A percentile compares a stretch with the other conserved stretches of the same genome.
Evolutionary conservation across 2,888 invertebrate genomes (phyloP).

Genomic region (Ormyrus rosae): DNA sequence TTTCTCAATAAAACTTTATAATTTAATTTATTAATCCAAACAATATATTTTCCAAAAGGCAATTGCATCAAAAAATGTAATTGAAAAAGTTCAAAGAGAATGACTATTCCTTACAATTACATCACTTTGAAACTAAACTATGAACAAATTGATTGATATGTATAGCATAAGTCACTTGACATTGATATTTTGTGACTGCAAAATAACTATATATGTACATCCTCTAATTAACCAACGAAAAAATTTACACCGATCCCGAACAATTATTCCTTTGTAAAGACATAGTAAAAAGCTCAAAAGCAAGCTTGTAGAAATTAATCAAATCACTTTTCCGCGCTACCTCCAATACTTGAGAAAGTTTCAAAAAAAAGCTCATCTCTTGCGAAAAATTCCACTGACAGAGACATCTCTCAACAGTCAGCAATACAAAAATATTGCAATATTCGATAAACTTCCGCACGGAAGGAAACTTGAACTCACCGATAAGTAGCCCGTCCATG

Average conservation of each 20-base stretch:
- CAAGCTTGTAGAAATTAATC: no score
- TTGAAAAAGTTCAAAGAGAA: background rate
- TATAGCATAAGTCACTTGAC: slow-evolving; percentile 17
- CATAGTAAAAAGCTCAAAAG: no score
- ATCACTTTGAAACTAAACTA: background rate
- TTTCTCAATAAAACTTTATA: background rate
- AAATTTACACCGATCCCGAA: slow-evolving; percentile 3
- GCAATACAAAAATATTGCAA: no score
- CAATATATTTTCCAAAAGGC: background rate
- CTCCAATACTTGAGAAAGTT: no score
- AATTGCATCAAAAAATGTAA: background rate
- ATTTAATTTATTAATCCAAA: slow-evolving; percentile 3
- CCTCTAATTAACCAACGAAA: background rate
- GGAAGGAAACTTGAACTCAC: slow-evolving; percentile 60
- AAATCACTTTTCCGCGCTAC: no score
- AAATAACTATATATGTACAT: background rate
- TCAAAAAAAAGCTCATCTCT: no score
- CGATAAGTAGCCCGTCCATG: slow-evolving; percentile 72
- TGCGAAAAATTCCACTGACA: no score
- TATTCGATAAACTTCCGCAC: no score
- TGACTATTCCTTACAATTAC: background rate
- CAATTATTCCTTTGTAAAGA: no score
- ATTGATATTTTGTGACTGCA: slow-evolving; percentile 7
- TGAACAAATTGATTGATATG: slow-evolving; percentile 20
- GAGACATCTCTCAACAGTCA: no score